Percentiles rank a stretch among this genome's conserved stretches.
Conservation (phyloP, 2,888 invertebrate species). For the Helleia helle region DNA sequence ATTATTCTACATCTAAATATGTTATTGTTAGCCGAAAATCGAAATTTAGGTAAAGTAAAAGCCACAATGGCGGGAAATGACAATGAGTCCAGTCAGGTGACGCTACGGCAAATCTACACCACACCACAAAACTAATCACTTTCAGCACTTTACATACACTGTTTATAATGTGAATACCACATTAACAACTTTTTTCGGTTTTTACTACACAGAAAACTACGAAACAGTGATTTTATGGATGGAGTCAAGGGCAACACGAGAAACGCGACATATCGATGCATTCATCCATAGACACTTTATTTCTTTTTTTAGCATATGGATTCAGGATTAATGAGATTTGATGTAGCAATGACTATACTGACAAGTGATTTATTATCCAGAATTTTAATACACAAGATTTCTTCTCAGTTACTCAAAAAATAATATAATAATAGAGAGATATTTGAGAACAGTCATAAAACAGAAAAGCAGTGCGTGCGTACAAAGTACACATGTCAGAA, state of each 20-base stretch:
- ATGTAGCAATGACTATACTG: not conserved
- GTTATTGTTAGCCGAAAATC: slow-evolving; percentile 25
- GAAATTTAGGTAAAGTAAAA: slow-evolving; percentile 39
- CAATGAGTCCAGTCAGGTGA: slow-evolving; percentile 73
- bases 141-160: slow-evolving; percentile 31
- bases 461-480: too few relatives aligned
- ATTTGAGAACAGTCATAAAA: too few relatives aligned
- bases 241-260: slow-evolving; percentile 65
- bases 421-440: too few relatives aligned
- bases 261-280: slow-evolving; percentile 44
- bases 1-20: slow-evolving; percentile 44
- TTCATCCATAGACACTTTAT: slow-evolving; percentile 45
- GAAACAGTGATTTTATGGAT: slow-evolving; percentile 54
- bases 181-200: slow-evolving; percentile 16
- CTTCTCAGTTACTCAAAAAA: too few relatives aligned
- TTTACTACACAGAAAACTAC: slow-evolving; percentile 26
- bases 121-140: slow-evolving; percentile 28
- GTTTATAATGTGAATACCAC: slow-evolving; percentile 20
- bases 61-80: slow-evolving; percentile 75
- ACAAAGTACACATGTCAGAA: too few relatives aligned
- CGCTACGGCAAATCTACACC: slow-evolving; percentile 52
- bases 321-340: not conserved
- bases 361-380: too few relatives aligned
- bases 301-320: not conserved
- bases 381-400: too few relatives aligned